These are phyloP conservation scores for Epsilonema sp. DNA, from an alignment of 2,888 invertebrate genomes.

Conservation along the genomic window DNA sequence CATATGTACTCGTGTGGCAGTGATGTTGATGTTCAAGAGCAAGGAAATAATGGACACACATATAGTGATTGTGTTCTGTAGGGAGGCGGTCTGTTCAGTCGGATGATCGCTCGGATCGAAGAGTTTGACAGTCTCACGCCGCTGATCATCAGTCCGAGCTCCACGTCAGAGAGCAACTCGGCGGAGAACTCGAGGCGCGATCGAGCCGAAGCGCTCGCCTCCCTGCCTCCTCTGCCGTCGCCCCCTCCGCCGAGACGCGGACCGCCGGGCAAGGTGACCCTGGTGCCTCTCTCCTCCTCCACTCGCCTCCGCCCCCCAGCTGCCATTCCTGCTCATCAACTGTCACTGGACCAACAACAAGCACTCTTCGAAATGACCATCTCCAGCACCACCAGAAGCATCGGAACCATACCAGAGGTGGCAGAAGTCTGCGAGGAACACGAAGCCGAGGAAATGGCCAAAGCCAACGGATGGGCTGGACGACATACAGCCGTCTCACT, in stretches of 20 bases:
- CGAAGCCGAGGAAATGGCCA: neutral
- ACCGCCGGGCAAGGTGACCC: neutral
- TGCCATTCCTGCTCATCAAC: too few species aligned
- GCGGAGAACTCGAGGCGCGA: neutral
- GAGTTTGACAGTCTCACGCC: slow-evolving; percentile 8
- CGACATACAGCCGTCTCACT: too few species aligned
- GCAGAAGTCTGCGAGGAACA: neutral
- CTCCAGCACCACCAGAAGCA: neutral
- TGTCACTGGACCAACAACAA: too few species aligned
- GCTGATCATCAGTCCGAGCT: slow-evolving; percentile 5
- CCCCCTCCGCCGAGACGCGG: neutral
- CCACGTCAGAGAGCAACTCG: neutral
- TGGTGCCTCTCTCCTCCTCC: neutral
- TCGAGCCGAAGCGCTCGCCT: neutral
- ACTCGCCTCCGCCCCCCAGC: too few species aligned
- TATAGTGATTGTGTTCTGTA: too few species aligned
- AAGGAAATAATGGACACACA: too few species aligned
- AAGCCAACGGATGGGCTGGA: too few species aligned
- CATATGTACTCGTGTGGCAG: too few species aligned
- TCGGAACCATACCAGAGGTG: neutral
- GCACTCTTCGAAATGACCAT: neutral
- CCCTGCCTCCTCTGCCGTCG: neutral
- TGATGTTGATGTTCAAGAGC: too few species aligned
- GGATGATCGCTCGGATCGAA: too few species aligned
- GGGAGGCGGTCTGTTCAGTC: too few species aligned